A percentile compares a stretch with the other conserved stretches of the same genome.
Conservation (phyloP, 2,888 invertebrate species). For the Timandra comae region DNA sequence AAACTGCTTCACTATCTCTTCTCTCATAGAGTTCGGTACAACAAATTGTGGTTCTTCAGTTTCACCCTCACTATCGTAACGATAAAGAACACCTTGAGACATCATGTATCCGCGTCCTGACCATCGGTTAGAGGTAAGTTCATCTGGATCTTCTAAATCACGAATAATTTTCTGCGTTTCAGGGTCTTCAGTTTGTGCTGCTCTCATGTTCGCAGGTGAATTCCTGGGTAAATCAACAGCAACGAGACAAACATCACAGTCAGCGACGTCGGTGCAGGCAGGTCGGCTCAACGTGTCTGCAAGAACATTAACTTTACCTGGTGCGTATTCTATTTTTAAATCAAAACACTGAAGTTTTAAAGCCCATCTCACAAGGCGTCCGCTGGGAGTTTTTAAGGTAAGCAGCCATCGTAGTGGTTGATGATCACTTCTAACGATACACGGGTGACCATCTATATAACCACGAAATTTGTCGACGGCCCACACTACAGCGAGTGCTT, state of each 20-base stretch:
- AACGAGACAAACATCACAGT: constrained; percentile 2
- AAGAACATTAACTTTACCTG: constrained; percentile 30
- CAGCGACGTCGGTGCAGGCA: neutral
- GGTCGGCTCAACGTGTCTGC: constrained; percentile 20
- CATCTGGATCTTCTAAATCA: constrained; percentile 14
- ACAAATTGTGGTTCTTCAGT: constrained; percentile 3
- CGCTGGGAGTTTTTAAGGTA: constrained; percentile 41
- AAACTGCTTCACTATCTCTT: neutral
- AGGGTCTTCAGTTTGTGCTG: constrained; percentile 16
- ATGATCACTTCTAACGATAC: constrained; percentile 2
- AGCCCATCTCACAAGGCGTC: constrained; percentile 54
- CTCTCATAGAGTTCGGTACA: neutral
- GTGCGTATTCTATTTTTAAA: constrained; percentile 38
- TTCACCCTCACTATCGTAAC: constrained; percentile 13
- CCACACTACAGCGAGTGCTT: constrained; percentile 22
- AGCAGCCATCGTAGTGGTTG: constrained; percentile 40
- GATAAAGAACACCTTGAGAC: constrained; percentile 22
- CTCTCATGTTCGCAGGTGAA: constrained; percentile 9
- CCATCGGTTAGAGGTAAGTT: constrained; percentile 8
- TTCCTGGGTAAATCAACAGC: constrained; percentile 5
- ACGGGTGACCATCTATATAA: constrained; percentile 10
- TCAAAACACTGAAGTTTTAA: constrained; percentile 42
- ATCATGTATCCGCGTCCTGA: constrained; percentile 17
- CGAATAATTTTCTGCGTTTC: constrained; percentile 19
- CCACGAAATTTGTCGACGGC: constrained; percentile 16